Percentiles rank a stretch among this genome's conserved stretches.
Conservation (phyloP, 2,797 vertebrate species). For the Picus viridis region DNA sequence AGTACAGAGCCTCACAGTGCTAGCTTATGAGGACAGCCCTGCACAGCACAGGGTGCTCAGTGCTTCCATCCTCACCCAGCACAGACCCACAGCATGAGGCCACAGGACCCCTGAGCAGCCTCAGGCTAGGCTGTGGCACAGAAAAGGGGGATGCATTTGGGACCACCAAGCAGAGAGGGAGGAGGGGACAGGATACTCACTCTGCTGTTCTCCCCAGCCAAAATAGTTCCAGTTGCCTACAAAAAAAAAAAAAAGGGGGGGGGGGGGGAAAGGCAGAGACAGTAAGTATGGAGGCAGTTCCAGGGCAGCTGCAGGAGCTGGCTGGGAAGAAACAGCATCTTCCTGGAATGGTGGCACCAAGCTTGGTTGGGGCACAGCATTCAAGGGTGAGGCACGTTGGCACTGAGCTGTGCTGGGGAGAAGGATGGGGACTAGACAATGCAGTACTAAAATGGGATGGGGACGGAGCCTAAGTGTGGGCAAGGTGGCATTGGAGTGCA, state of each 20-base stretch:
- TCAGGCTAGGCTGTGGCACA: accelerated
- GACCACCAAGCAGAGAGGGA: neutral
- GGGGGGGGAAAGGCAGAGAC: constrained; percentile 48
- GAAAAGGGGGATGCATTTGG: neutral
- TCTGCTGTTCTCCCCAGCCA: constrained; percentile 97
- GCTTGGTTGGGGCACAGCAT: neutral
- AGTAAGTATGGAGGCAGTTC: constrained; percentile 24
- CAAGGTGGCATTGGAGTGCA: neutral
- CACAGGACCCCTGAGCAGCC: neutral
- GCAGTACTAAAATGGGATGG: accelerated
- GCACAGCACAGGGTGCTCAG: neutral
- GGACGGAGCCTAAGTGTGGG: neutral
- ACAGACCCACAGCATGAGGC: neutral
- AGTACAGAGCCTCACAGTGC: neutral
- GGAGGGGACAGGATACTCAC: constrained; percentile 84
- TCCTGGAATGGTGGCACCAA: neutral
- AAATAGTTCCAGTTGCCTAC: constrained; percentile 97
- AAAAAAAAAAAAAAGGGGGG: constrained; percentile 67
- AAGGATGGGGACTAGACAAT: neutral
- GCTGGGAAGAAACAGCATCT: neutral
- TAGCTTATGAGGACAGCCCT: neutral
- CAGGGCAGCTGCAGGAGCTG: neutral
- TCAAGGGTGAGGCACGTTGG: neutral
- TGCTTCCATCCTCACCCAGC: neutral
- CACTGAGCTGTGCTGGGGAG: neutral